These are phyloP conservation scores for Lepidotrigona ventralis DNA, from an alignment of 1,140 invertebrate genomes.

Conservation along the genomic window DNA sequence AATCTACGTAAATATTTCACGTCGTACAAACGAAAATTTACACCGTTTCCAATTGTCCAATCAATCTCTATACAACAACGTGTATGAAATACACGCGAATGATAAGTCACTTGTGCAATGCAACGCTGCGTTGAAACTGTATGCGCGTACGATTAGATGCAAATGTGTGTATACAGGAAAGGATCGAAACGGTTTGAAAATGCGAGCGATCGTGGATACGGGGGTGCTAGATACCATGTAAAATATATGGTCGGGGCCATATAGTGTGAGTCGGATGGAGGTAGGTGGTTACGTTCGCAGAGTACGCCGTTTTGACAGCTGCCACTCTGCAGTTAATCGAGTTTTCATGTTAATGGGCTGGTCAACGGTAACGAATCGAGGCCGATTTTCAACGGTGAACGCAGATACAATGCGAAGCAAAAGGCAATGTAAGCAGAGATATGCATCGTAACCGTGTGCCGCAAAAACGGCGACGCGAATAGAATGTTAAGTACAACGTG, in stretches of 20 bases:
- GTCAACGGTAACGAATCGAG: constrained; percentile 37
- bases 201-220: too few relatives aligned
- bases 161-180: not conserved
- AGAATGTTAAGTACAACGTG: not conserved
- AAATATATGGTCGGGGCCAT: constrained; percentile 22
- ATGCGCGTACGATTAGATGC: not conserved
- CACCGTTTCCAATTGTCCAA: not conserved
- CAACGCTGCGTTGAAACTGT: not conserved
- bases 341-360: constrained; percentile 57
- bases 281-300: not conserved
- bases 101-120: not conserved
- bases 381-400: constrained; percentile 43
- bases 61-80: not conserved
- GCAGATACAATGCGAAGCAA: not conserved
- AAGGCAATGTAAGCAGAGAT: not conserved
- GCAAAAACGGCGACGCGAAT: not conserved
- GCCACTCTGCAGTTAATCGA: constrained; percentile 60
- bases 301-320: constrained; percentile 60
- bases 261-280: not conserved
- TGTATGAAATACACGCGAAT: not conserved
- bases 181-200: not conserved
- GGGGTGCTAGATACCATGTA: not conserved
- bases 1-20: not conserved
- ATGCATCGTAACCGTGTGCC: not conserved
- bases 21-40: not conserved